phyloP scores from a whole-genome alignment of 2,113 vertebrate genomes.

The Apus apus region DNA sequence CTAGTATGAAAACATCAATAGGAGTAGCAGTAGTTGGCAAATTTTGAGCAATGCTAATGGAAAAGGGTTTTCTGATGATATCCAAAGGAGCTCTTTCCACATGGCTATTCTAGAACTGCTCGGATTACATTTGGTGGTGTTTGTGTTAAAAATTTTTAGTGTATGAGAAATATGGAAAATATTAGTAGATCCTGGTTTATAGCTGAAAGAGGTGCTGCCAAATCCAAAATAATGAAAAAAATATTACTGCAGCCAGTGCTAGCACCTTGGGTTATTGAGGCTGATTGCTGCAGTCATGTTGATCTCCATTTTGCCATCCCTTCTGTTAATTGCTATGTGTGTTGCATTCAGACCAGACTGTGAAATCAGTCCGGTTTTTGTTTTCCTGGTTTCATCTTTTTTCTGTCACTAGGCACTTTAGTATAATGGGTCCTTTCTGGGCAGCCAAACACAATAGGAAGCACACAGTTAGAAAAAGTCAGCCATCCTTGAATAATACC shows the following conservation, averaged over 20 bases:
- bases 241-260: neutral
- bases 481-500: constrained; percentile 55
- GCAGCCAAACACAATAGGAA: constrained; percentile 46
- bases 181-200: neutral
- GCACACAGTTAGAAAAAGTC: constrained; percentile 19
- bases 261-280: constrained; percentile 6
- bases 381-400: constrained; percentile 32
- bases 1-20: neutral
- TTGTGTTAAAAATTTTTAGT: neutral
- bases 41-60: neutral
- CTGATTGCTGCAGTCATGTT: neutral
- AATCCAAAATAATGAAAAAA: neutral
- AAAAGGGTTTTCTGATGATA: neutral
- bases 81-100: neutral
- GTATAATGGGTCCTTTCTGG: constrained; percentile 41
- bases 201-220: constrained; percentile 1
- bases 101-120: neutral
- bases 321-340: constrained; percentile 7
- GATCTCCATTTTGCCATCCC: neutral
- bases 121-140: neutral
- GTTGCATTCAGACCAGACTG: neutral
- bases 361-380: constrained; percentile 17
- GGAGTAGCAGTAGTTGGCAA: neutral
- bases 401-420: neutral
- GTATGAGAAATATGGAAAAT: constrained; percentile 27